phyloP scores from a whole-genome alignment of 2,888 invertebrate genomes.

The Chaitophorus viminalis region DNA sequence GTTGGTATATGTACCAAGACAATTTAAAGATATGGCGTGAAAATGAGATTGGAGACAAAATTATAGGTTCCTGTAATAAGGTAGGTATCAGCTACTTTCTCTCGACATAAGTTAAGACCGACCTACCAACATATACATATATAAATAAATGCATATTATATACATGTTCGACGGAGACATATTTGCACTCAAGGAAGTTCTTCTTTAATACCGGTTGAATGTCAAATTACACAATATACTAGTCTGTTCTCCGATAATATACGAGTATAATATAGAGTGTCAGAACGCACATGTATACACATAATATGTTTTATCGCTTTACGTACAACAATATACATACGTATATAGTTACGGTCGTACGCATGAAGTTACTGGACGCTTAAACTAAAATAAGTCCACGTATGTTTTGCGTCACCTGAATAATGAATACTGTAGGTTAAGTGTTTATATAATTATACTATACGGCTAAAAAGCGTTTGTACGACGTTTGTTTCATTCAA shows the following conservation, averaged over 20 bases:
- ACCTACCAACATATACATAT: not conserved
- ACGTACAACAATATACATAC: not conserved
- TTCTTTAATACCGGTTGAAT: slow-evolving; percentile 42
- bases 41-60: slow-evolving; percentile 57
- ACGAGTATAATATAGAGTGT: not conserved
- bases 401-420: not conserved
- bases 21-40: slow-evolving; percentile 27
- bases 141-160: not conserved
- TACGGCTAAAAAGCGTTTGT: too few species aligned
- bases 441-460: too few species aligned
- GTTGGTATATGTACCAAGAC: not conserved
- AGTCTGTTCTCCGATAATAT: not conserved
- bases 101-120: slow-evolving; percentile 30
- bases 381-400: not conserved
- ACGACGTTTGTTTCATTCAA: too few species aligned
- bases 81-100: slow-evolving; percentile 52
- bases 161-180: slow-evolving; percentile 35
- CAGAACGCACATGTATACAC: not conserved
- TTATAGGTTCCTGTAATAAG: slow-evolving; percentile 27
- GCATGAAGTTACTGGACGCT: not conserved
- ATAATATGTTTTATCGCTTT: not conserved
- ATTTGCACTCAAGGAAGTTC: slow-evolving; percentile 36
- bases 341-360: not conserved
- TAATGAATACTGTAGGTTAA: not conserved
- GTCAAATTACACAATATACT: slow-evolving; percentile 39